phyloP scores from a whole-genome alignment of 92 coral and sea anemone genomes.

The Hydrozoanthus gracilis region DNA sequence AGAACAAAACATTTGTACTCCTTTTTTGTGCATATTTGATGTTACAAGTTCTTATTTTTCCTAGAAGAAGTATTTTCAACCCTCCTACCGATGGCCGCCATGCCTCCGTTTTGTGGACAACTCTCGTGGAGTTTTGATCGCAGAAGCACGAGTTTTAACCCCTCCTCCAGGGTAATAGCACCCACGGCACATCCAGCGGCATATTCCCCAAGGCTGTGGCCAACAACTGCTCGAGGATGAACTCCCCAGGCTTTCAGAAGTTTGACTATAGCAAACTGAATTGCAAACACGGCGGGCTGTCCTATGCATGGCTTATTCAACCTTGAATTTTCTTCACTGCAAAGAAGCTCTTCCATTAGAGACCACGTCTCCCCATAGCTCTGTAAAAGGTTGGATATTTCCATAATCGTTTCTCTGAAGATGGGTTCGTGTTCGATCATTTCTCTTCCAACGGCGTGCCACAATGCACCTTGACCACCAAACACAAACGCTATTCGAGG shows the following conservation, averaged over 20 bases:
- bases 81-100: conserved; percentile 63
- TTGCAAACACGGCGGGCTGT: conserved; percentile 71
- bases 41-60: no score
- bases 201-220: conserved; percentile 77
- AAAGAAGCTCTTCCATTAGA: conserved; percentile 55
- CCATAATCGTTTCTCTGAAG: conserved; percentile 51
- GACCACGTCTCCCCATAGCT: conserved; percentile 54
- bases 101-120: conserved; percentile 60
- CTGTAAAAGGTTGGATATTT: conserved; percentile 51
- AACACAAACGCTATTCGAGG: conserved; percentile 67
- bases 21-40: no score
- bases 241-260: conserved; percentile 69
- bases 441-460: conserved; percentile 78
- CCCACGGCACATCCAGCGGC: conserved; percentile 74
- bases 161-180: conserved; percentile 53
- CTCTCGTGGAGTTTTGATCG: conserved; percentile 66
- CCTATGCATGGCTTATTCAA: conserved; percentile 54
- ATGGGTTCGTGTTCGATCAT: conserved; percentile 57
- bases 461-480: conserved; percentile 80
- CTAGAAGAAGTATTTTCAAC: background rate
- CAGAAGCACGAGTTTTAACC: conserved; percentile 49
- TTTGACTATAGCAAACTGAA: conserved; percentile 66
- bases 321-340: conserved; percentile 54
- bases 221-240: conserved; percentile 72
- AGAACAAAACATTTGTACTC: no score